These are phyloP conservation scores for Gallinago paraguaiae DNA, from an alignment of 2,113 vertebrate species.

Conservation along the genomic window DNA sequence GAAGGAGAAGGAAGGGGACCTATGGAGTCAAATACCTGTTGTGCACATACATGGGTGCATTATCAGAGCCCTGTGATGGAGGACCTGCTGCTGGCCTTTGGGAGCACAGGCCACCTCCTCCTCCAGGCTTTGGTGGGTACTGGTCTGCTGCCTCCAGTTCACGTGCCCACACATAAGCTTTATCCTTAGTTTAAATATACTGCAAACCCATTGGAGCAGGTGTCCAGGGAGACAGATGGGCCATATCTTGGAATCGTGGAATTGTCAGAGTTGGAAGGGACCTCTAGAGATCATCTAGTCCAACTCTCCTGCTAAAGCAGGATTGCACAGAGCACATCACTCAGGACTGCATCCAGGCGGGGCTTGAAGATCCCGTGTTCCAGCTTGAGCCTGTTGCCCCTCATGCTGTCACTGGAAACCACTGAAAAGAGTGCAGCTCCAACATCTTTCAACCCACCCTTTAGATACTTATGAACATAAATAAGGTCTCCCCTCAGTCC, in stretches of 20 bases:
- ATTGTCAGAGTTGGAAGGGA: too few relatives aligned
- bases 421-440: too few relatives aligned
- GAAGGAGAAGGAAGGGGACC: not conserved
- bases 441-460: too few relatives aligned
- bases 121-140: not conserved
- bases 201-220: not conserved
- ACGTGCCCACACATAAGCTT: not conserved
- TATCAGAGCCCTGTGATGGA: fast-evolving
- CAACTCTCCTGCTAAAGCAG: too few relatives aligned
- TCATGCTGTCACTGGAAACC: too few relatives aligned
- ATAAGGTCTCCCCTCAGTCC: too few relatives aligned
- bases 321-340: too few relatives aligned
- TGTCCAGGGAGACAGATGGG: not conserved
- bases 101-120: not conserved
- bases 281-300: too few relatives aligned
- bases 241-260: not conserved
- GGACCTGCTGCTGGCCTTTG: not conserved
- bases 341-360: too few relatives aligned
- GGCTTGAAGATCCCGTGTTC: too few relatives aligned
- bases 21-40: fast-evolving
- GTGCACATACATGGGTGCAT: fast-evolving
- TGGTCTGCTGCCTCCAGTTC: not conserved
- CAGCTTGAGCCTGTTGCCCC: too few relatives aligned
- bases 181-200: not conserved
- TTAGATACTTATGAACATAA: too few relatives aligned